Percentiles rank a stretch among this genome's conserved stretches.
These are phyloP conservation scores for Diadumene lineata DNA, from an alignment of 92 coral and sea anemone species.

Conservation along the genomic window DNA sequence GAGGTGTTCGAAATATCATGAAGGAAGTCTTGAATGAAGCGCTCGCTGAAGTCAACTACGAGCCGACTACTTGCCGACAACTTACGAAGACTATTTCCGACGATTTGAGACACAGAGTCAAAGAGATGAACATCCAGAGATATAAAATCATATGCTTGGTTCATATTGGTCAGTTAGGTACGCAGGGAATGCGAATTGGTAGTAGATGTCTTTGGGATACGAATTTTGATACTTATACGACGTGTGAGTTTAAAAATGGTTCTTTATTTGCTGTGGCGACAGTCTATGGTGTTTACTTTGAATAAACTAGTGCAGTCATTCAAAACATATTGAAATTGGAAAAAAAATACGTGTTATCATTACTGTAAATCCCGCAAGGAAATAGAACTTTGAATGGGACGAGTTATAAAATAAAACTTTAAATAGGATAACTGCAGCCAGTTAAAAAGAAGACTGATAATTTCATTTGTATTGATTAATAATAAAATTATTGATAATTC, in stretches of 20 bases:
- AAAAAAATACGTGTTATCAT: no score
- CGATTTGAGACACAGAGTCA: slow-evolving; percentile 68
- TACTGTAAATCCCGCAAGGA: no score
- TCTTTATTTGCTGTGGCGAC: slow-evolving; percentile 89
- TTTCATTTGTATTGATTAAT: no score
- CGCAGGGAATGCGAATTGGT: slow-evolving; percentile 83
- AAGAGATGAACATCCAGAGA: slow-evolving; percentile 77
- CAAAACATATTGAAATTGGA: no score
- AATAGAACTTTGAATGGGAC: no score
- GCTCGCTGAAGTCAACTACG: slow-evolving; percentile 75
- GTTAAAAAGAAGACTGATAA: no score
- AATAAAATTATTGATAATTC: no score
- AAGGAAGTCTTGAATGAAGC: slow-evolving; percentile 72
- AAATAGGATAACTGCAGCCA: no score
- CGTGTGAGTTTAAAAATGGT: slow-evolving; percentile 78
- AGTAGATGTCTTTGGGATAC: slow-evolving; percentile 97
- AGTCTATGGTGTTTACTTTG: slow-evolving; percentile 89
- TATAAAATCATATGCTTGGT: slow-evolving; percentile 86
- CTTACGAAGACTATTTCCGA: slow-evolving; percentile 87
- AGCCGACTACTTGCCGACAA: slow-evolving; percentile 80
- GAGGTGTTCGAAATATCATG: slow-evolving; percentile 63
- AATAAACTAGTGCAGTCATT: no score
- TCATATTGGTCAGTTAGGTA: slow-evolving; percentile 89
- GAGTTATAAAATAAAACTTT: no score
- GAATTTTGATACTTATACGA: slow-evolving; percentile 70